Evolutionary conservation across 2,797 vertebrate genomes (phyloP).

Genomic region (Tragopan temminckii): DNA sequence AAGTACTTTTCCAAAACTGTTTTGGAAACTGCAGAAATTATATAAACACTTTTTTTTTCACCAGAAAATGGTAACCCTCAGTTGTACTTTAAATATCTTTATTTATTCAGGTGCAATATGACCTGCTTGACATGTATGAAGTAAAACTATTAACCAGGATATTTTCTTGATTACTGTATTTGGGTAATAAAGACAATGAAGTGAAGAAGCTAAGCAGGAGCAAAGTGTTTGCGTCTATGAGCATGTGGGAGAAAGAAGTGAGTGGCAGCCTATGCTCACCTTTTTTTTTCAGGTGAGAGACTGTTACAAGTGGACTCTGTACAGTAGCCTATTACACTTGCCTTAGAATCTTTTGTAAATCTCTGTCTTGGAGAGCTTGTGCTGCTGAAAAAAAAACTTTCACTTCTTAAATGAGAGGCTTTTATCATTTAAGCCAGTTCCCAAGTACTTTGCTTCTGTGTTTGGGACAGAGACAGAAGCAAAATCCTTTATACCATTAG

Average conservation of each 20-base stretch:
- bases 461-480: background rate
- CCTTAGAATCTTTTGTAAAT: background rate
- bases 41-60: background rate
- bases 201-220: background rate
- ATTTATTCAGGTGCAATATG: background rate
- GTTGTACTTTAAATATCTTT: background rate
- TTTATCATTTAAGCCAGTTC: background rate
- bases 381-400: background rate
- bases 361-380: rapidly evolving
- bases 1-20: background rate
- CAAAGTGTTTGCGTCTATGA: background rate
- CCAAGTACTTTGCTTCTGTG: background rate
- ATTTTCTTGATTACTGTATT: background rate
- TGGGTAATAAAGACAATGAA: background rate
- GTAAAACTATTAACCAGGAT: background rate
- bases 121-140: background rate
- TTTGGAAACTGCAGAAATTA: background rate
- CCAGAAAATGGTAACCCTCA: rapidly evolving
- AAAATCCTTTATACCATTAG: background rate
- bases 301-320: background rate
- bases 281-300: background rate
- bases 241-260: background rate
- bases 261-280: background rate
- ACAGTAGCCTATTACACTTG: background rate
- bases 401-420: background rate